Evolutionary conservation across 2,113 vertebrate species (phyloP).

Genomic region (Zootoca vivipara): DNA sequence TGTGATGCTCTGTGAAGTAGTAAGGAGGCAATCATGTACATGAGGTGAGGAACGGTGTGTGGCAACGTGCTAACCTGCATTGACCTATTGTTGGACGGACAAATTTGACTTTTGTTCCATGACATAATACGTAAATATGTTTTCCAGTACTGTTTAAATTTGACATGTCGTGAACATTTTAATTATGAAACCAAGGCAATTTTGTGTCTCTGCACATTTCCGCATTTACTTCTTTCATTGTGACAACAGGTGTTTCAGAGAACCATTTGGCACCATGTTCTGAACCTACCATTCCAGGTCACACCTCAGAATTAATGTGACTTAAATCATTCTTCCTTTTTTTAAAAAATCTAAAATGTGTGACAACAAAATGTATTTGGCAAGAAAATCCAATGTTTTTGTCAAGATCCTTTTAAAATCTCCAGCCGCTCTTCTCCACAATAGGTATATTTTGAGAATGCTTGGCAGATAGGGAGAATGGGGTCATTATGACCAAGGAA

Average conservation of each 20-base stretch:
- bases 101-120: conserved; percentile 5
- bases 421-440: conserved; percentile 49
- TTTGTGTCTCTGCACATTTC: conserved; percentile 22
- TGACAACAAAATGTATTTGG: conserved; percentile 50
- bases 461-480: conserved; percentile 36
- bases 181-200: background rate
- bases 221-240: conserved; percentile 24
- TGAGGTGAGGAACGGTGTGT: background rate
- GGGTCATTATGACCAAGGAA: conserved; percentile 64
- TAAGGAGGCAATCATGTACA: background rate
- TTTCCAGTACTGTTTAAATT: conserved; percentile 26
- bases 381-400: conserved; percentile 47
- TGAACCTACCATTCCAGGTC: conserved; percentile 37
- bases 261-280: conserved; percentile 27
- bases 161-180: conserved; percentile 9
- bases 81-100: background rate
- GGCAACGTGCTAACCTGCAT: background rate
- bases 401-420: conserved; percentile 43
- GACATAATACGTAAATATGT: conserved; percentile 34
- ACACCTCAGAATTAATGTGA: conserved; percentile 46
- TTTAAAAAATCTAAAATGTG: conserved; percentile 12
- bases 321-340: conserved; percentile 37
- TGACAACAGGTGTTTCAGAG: conserved; percentile 15
- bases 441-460: conserved; percentile 40
- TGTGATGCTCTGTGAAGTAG: background rate